Base-by-base conservation (phyloP, 2,797 vertebrate species). In the Rhinella marina region DNA sequence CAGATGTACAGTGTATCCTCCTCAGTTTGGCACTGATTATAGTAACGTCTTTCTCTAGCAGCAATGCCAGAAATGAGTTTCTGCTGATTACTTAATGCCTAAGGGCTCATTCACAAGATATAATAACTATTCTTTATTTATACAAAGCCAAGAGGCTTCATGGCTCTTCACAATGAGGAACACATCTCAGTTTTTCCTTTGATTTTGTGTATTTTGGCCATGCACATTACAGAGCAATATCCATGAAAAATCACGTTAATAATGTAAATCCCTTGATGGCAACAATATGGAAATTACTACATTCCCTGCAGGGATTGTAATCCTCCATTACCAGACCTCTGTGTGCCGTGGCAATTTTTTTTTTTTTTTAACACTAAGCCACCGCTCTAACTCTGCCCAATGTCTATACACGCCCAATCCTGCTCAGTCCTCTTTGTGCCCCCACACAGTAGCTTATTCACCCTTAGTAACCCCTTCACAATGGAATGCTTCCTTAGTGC, bases 41-140 rank as follows among this genome's bases (percentile, higher is more conserved):
- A 54, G 75, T 54, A 54, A 77, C 1, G 23, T 21, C 70, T n/a
- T 52, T 77, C 50, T 77, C 75, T 23, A 77, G 75, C 50, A 77
- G 48, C 13, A 77, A 8, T 77, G 75, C 75, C 75, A 54, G 75
- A n/a, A 25, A 25, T 77, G 23, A 77, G 50, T 77, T 77, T 77
- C 50, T 77, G 48, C 75, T 77, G 75, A 77, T 77, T 23, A 52
- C 50, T 7, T 23, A 77, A 11, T 77, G 75, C 75, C 75, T 77
- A 52, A 77, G 75, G 75, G 50, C 50, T 77, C n/a, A 77, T 77
- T 77, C 75, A 77, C 50, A 77, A 50, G 75, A 25, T 75, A 50
- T 75, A 75, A 75, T 75, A n/a, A 75, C 75, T 54, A 16, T 25
- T 14, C n/a, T 77, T 54, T 54, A 50, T 75, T 75, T 75, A 77